A percentile compares a stretch with the other conserved stretches of the same genome.
Evolutionary conservation across 2,797 vertebrate species (phyloP).

Genomic region (Astyanax mexicanus): DNA sequence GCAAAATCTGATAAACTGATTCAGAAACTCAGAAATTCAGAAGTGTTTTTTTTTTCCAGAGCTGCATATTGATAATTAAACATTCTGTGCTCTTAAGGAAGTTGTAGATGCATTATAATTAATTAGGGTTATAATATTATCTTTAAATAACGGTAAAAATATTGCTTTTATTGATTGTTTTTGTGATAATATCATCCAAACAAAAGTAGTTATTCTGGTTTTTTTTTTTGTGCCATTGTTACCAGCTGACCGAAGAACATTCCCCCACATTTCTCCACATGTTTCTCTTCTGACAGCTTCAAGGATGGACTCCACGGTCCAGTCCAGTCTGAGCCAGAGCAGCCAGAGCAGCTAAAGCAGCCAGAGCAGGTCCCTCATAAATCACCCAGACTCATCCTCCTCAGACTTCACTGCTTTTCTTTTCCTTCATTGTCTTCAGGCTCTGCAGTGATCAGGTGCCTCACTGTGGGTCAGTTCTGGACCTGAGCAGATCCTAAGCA

Average conservation of each 20-base stretch:
- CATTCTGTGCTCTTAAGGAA: no score
- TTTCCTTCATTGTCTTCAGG: constrained; percentile 35
- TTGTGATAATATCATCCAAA: no score
- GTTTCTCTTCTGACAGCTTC: constrained; percentile 19
- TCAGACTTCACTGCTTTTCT: constrained; percentile 8
- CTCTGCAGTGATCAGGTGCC: constrained; percentile 32
- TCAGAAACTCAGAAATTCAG: no score
- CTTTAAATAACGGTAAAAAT: no score
- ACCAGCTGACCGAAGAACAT: constrained; percentile 6
- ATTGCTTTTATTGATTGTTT: no score
- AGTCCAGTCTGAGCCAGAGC: neutral
- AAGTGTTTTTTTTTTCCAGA: no score
- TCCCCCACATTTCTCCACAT: constrained; percentile 12
- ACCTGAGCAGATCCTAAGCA: constrained; percentile 32
- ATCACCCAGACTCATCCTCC: constrained; percentile 13
- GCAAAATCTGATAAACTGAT: no score
- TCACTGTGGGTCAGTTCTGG: constrained; percentile 34
- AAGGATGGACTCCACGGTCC: neutral
- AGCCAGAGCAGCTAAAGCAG: no score
- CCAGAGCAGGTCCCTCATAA: neutral
- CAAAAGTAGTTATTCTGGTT: no score
- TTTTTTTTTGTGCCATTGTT: neutral
- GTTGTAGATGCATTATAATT: no score
- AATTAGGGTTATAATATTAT: no score
- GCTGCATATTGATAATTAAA: no score